Evolutionary conservation across 2,888 invertebrate species (phyloP).

Genomic region (Xestobium rufovillosum): DNA sequence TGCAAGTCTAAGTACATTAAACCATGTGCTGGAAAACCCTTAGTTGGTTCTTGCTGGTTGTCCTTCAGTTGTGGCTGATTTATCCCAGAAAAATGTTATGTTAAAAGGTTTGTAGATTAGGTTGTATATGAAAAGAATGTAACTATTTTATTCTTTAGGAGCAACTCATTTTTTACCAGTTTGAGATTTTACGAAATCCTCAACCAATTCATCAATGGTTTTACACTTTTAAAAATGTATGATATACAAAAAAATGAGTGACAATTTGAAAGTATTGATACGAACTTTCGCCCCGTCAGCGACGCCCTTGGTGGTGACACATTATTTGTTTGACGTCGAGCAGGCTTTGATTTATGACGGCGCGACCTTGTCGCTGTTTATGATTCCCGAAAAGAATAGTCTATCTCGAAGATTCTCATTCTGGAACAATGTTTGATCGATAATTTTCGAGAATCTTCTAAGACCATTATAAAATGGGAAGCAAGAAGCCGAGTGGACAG

Average conservation of each 20-base stretch:
- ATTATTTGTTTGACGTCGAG: too few relatives aligned
- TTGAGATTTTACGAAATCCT: constrained; percentile 1
- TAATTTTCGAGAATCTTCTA: too few relatives aligned
- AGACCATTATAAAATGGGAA: too few relatives aligned
- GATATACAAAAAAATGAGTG: neutral
- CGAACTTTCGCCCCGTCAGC: too few relatives aligned
- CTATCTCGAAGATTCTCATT: too few relatives aligned
- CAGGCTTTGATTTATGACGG: too few relatives aligned
- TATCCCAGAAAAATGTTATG: constrained; percentile 1
- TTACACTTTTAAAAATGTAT: constrained; percentile 1
- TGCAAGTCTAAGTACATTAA: constrained; percentile 2
- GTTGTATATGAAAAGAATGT: constrained; percentile 1
- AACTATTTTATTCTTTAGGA: constrained; percentile 1
- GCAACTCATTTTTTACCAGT: constrained; percentile 2
- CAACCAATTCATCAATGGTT: constrained; percentile 3
- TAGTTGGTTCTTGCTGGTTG: constrained; percentile 2
- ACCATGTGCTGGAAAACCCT: constrained; percentile 2
- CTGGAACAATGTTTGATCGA: too few relatives aligned
- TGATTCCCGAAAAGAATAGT: too few relatives aligned
- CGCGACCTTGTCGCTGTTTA: too few relatives aligned
- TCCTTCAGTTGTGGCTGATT: constrained; percentile 3
- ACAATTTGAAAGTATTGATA: constrained; percentile 1
- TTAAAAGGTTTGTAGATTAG: constrained; percentile 1
- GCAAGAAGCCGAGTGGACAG: too few relatives aligned
- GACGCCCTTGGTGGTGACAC: too few relatives aligned